A percentile compares a stretch with the other conserved stretches of the same genome.
phyloP scores from a whole-genome alignment of 2,797 vertebrate genomes.

The Discoglossus pictus region DNA sequence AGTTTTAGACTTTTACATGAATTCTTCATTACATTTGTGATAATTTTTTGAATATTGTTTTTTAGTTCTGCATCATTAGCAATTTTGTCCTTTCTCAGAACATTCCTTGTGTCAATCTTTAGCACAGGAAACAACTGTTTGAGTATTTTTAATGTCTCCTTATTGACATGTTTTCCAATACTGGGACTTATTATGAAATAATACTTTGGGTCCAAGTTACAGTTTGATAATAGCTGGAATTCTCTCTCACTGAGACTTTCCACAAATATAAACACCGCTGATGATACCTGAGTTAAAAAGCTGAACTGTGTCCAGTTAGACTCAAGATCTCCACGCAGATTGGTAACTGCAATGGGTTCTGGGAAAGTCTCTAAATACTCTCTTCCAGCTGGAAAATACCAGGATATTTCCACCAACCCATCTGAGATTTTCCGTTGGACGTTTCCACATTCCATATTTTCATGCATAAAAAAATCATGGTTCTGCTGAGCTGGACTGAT shows the following conservation, averaged over 20 bases:
- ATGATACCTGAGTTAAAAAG: constrained; percentile 72
- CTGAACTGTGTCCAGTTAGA: constrained; percentile 66
- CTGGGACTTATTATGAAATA: constrained; percentile 62
- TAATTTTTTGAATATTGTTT: constrained; percentile 47
- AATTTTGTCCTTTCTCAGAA: constrained; percentile 59
- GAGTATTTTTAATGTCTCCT: constrained; percentile 53
- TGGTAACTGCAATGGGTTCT: constrained; percentile 72
- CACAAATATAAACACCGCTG: constrained; percentile 78
- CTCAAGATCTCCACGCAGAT: constrained; percentile 75
- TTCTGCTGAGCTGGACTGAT: constrained; percentile 63
- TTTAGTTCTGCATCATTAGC: constrained; percentile 53
- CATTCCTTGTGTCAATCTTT: constrained; percentile 56
- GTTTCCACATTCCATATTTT: constrained; percentile 69
- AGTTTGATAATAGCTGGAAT: constrained; percentile 52
- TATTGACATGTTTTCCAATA: constrained; percentile 46
- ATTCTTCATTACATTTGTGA: constrained; percentile 53
- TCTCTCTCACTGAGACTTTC: constrained; percentile 70
- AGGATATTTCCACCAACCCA: constrained; percentile 78
- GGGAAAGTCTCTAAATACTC: constrained; percentile 65
- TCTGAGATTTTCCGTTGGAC: constrained; percentile 58
- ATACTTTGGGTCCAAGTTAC: constrained; percentile 51
- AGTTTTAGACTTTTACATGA: constrained; percentile 63
- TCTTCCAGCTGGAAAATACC: constrained; percentile 72
- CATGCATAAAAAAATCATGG: constrained; percentile 75
- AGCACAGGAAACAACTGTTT: constrained; percentile 51